A percentile compares a stretch with the other conserved stretches of the same genome.
phyloP scores from a whole-genome alignment of 2,888 invertebrate genomes.

The Lysandra bellargus region DNA sequence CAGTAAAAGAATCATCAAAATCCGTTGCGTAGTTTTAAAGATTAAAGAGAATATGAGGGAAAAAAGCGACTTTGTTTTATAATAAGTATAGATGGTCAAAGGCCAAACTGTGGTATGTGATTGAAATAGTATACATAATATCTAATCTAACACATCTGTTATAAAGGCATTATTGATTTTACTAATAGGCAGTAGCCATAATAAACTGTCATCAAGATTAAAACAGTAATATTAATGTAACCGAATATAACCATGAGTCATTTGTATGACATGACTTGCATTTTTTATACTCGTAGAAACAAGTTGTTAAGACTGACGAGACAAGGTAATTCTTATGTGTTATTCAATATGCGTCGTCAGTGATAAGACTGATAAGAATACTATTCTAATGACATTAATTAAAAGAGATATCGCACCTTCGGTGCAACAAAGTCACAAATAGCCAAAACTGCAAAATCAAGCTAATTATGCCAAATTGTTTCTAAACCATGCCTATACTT shows the following conservation, averaged over 20 bases:
- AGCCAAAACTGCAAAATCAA: too few species aligned
- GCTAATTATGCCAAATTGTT: too few species aligned
- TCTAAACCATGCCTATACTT: too few species aligned
- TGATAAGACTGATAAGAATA: background rate
- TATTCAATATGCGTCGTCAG: background rate
- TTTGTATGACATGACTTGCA: slow-evolving; percentile 34
- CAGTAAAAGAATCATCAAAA: too few species aligned
- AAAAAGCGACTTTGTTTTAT: too few species aligned
- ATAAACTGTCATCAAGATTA: background rate
- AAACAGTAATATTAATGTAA: background rate
- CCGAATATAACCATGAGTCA: background rate
- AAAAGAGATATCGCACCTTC: background rate
- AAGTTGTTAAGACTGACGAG: background rate
- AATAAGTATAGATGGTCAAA: background rate
- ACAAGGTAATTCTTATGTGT: slow-evolving; percentile 1
- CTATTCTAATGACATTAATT: background rate
- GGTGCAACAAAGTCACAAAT: too few species aligned
- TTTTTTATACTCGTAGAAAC: slow-evolving; percentile 24
- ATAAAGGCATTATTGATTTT: background rate
- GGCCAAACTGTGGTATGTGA: background rate
- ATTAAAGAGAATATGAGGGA: too few species aligned
- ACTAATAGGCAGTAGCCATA: background rate
- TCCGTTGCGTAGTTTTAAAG: too few species aligned
- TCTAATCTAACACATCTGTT: background rate
- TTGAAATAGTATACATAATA: background rate